Base-by-base conservation (phyloP, 2,797 vertebrate genomes). In the Sebastes steindachneri region DNA sequence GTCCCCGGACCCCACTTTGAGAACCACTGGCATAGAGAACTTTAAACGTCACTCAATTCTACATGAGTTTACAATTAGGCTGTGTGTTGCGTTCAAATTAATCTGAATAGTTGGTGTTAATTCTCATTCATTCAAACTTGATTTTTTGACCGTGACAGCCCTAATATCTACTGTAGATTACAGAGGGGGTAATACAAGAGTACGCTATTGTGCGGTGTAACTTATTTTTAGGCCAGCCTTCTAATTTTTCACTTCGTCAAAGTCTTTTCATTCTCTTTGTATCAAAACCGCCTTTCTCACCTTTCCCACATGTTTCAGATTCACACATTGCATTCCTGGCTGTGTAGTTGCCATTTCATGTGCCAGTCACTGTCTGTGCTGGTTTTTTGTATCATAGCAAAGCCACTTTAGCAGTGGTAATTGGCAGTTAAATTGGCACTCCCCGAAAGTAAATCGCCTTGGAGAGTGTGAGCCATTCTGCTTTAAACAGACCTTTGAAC, bases 401-500 rank as follows among this genome's bases (percentile, higher is more conserved):
- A 83, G 70, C 62, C 86, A 80, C 77, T 90, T 78, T 55, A 74
- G 70, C 53, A 3, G 59, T 69, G 28, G 84, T 90, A 89, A 91
- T 86, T 90, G 90, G 80, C 85, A 83, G 76, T 70, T 85, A 86
- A 89, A 92, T 91, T 89, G 89, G 65, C 80, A 80, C 62, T 83
- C 68, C 76, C 67, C 3, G 87, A 80, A 89, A 93, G 80, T 77
- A 92, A 90, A 89, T 85, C 5, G 58, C 68, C 67, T 73, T 31
- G 15, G 37, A 84, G 45, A 83, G 76, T 80, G 72, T 81, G 76
- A 80, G 82, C 75, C 75, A 60, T 83, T 87, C 80, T 86, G 33
- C 77, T 85, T 91, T 88, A 91, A 91, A 86, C 86, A 87, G 74
- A 90, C 83, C 85, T 91, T 75, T 83, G 86, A 86, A 77, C 77